A percentile compares a stretch with the other conserved stretches of the same genome.
Evolutionary conservation across 2,888 invertebrate species (phyloP).

Genomic region (Sarcophaga caerulescens): DNA sequence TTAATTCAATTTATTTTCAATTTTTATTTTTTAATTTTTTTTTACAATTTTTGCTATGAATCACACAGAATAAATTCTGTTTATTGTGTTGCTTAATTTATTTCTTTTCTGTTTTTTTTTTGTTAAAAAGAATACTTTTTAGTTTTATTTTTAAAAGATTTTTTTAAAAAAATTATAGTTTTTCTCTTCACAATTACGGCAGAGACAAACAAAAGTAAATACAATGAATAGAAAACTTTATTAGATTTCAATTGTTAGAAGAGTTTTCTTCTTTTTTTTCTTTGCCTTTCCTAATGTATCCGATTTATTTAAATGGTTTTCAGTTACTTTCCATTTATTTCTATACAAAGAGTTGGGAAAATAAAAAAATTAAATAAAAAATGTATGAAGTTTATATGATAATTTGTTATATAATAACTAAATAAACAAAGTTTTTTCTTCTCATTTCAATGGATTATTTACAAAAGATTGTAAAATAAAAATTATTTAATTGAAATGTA

Average conservation of each 20-base stretch:
- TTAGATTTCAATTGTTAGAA: constrained; percentile 27
- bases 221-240: constrained; percentile 12
- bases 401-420: constrained; percentile 30
- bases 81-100: too few species aligned
- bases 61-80: too few species aligned
- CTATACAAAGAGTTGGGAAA: background rate
- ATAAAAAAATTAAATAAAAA: too few species aligned
- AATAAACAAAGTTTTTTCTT: background rate
- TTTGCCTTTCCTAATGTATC: background rate
- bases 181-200: background rate
- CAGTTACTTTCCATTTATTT: background rate
- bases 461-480: constrained; percentile 2
- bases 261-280: too few species aligned
- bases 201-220: too few species aligned
- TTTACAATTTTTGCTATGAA: too few species aligned
- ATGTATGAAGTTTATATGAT: background rate
- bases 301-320: constrained; percentile 4
- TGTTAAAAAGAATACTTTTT: too few species aligned
- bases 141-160: background rate
- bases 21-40: too few species aligned
- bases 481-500: background rate
- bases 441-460: constrained; percentile 8
- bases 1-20: too few species aligned
- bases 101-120: too few species aligned
- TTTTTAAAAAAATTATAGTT: background rate